Evolutionary conservation across 2,797 vertebrate species (phyloP).

Genomic region (Semotilus atromaculatus): DNA sequence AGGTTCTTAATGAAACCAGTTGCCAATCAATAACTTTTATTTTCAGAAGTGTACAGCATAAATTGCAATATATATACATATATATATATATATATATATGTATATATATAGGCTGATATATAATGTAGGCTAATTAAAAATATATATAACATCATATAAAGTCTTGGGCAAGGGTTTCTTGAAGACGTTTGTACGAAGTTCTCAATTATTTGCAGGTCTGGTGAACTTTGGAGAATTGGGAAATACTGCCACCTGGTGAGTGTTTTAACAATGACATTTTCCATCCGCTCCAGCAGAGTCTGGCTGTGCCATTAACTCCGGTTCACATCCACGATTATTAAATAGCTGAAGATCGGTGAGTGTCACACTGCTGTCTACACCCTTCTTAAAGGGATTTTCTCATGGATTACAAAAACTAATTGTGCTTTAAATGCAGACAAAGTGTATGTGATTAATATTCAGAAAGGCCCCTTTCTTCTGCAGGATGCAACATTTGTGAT

Average conservation of each 20-base stretch:
- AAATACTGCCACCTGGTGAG: conserved; percentile 51
- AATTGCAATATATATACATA: too few relatives aligned
- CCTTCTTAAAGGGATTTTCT: not conserved
- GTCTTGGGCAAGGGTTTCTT: not conserved
- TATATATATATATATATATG: too few relatives aligned
- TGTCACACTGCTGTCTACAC: not conserved
- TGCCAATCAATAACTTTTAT: not conserved
- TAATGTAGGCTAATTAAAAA: too few relatives aligned
- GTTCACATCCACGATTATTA: not conserved
- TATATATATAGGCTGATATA: not conserved
- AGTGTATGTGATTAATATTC: not conserved
- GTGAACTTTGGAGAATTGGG: conserved; percentile 6
- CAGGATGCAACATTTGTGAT: not conserved
- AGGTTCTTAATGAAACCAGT: not conserved
- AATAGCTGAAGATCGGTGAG: not conserved
- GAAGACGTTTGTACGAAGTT: not conserved
- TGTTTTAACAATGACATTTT: conserved; percentile 18
- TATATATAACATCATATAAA: not conserved
- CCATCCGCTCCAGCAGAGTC: not conserved
- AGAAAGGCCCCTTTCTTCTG: not conserved
- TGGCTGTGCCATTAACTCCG: not conserved
- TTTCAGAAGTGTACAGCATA: not conserved
- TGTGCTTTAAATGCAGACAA: not conserved
- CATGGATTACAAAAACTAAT: not conserved
- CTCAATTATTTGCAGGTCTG: not conserved